Evolutionary conservation across 1,140 invertebrate genomes (phyloP).

Genomic region (Trichonephila clavipes): DNA sequence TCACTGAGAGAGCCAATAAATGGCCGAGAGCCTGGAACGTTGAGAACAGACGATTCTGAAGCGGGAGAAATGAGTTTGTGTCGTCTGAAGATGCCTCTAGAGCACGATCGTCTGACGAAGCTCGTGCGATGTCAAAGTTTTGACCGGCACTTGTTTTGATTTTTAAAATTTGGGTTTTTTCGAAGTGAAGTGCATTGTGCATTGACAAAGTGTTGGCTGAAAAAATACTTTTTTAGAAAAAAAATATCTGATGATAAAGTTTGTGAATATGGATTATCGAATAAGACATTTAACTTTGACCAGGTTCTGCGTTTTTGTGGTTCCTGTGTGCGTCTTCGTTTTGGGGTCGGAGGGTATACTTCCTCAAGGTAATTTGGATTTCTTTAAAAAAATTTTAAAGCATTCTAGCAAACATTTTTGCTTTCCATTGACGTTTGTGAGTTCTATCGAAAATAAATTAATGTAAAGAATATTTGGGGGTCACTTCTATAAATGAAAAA

Average conservation of each 20-base stretch:
- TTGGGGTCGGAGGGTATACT: constrained; percentile 59
- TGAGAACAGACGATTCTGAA: constrained; percentile 40
- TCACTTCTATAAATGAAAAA: too few relatives aligned
- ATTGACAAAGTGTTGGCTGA: too few relatives aligned
- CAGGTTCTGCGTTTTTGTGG: constrained; percentile 18
- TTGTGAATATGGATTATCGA: constrained; percentile 66
- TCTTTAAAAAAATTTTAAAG: not conserved
- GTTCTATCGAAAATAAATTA: too few relatives aligned
- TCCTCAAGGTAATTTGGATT: constrained; percentile 50
- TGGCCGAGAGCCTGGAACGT: constrained; percentile 43
- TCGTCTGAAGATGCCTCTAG: constrained; percentile 3
- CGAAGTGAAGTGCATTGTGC: not conserved
- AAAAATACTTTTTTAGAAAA: too few relatives aligned
- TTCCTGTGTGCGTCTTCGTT: constrained; percentile 9
- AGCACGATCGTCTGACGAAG: not conserved
- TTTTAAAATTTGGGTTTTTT: not conserved
- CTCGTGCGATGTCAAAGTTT: constrained; percentile 11
- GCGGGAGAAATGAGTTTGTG: constrained; percentile 63
- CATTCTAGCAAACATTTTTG: not conserved
- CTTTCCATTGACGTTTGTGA: too few relatives aligned
- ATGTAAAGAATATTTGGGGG: too few relatives aligned
- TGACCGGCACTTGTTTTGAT: constrained; percentile 5
- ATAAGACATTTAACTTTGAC: constrained; percentile 18
- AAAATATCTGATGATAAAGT: not conserved
- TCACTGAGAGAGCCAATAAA: constrained; percentile 58